These are phyloP conservation scores for Danio jaintianensis DNA, from an alignment of 2,797 vertebrate species.

Conservation along the genomic window DNA sequence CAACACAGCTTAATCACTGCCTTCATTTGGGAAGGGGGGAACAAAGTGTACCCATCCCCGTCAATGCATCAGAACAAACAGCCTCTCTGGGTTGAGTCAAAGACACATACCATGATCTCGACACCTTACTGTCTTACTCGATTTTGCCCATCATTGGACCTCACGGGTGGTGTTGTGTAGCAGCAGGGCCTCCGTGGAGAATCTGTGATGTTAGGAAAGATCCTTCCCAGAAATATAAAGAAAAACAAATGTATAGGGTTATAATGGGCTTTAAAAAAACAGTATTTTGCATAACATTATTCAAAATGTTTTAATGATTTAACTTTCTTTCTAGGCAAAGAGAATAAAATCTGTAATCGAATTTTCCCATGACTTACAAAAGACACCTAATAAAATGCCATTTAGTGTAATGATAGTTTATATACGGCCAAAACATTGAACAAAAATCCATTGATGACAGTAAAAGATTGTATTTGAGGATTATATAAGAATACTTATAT, in stretches of 20 bases:
- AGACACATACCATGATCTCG: constrained; percentile 31
- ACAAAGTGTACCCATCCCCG: constrained; percentile 20
- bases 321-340: too few relatives aligned
- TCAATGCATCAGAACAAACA: constrained; percentile 5
- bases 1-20: constrained; percentile 21
- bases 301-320: too few relatives aligned
- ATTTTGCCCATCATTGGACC: constrained; percentile 16
- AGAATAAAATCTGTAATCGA: too few relatives aligned
- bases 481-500: too few relatives aligned
- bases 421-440: too few relatives aligned
- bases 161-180: constrained; percentile 12
- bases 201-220: constrained; percentile 24
- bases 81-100: neutral
- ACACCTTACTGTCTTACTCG: constrained; percentile 30
- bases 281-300: too few relatives aligned
- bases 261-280: neutral
- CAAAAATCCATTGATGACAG: too few relatives aligned
- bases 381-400: too few relatives aligned
- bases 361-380: too few relatives aligned
- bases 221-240: neutral
- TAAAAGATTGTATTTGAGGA: too few relatives aligned
- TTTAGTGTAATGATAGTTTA: too few relatives aligned
- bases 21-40: constrained; percentile 22
- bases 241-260: constrained; percentile 31
- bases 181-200: constrained; percentile 15